Percentiles rank a stretch among this genome's conserved stretches.
Evolutionary conservation across 1,140 invertebrate species (phyloP).

Genomic region (Aphelinus atriplicis): DNA sequence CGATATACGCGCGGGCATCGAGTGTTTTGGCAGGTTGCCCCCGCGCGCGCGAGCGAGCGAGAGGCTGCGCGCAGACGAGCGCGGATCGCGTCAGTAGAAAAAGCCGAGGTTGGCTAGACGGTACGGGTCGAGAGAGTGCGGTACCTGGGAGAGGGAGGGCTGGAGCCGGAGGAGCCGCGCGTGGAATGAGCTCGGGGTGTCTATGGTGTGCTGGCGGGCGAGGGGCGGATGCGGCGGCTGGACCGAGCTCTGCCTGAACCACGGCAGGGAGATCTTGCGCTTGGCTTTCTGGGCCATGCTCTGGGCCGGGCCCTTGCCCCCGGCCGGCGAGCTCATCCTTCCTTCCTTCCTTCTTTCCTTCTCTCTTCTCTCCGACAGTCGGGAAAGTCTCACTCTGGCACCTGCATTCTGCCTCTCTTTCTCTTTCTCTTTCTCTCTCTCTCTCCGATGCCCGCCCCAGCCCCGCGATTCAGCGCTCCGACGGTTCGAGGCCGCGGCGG

Average conservation of each 20-base stretch:
- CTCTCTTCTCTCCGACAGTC: too few relatives aligned
- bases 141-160: conserved; percentile 70
- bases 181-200: conserved; percentile 85
- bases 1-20: too few relatives aligned
- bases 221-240: conserved; percentile 75
- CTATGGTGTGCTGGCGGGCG: conserved; percentile 87
- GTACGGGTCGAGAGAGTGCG: conserved; percentile 17
- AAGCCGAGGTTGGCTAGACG: background rate
- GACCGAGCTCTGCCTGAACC: conserved; percentile 84
- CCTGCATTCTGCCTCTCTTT: too few relatives aligned
- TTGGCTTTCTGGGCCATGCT: conserved; percentile 74
- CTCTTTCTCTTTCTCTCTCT: too few relatives aligned
- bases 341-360: background rate
- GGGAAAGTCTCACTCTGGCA: too few relatives aligned
- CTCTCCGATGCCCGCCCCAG: too few relatives aligned
- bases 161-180: conserved; percentile 72
- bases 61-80: too few relatives aligned
- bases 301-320: conserved; percentile 64
- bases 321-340: conserved; percentile 63
- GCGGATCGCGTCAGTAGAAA: background rate
- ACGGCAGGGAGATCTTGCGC: conserved; percentile 87
- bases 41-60: too few relatives aligned
- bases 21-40: too few relatives aligned
- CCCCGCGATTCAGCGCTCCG: conserved; percentile 14
- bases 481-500: conserved; percentile 52